phyloP scores from a whole-genome alignment of 2,113 vertebrate species.

The Echinops telfairi region DNA sequence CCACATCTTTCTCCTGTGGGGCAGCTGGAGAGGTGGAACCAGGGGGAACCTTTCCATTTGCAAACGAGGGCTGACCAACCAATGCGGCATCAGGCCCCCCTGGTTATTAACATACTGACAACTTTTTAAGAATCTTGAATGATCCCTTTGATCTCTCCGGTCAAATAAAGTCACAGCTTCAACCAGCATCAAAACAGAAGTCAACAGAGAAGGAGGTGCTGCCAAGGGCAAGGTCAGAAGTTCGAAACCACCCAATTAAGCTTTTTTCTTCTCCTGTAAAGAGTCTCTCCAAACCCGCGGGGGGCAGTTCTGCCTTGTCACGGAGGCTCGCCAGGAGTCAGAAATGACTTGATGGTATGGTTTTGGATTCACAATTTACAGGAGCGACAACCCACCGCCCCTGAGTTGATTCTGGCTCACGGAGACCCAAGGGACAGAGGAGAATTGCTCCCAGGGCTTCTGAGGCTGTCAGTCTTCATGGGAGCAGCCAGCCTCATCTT shows the following conservation, averaged over 20 bases:
- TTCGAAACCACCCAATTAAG: not conserved
- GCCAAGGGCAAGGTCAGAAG: not conserved
- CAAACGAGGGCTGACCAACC: not conserved
- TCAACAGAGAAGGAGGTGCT: not conserved
- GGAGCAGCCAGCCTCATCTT: too few species aligned
- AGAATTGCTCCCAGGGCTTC: too few species aligned
- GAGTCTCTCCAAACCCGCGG: not conserved
- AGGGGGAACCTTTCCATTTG: not conserved
- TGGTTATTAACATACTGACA: not conserved
- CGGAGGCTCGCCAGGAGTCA: too few species aligned
- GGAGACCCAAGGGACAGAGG: too few species aligned
- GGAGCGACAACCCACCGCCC: too few species aligned
- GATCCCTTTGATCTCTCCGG: not conserved
- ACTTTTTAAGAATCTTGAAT: too few species aligned
- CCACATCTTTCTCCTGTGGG: not conserved
- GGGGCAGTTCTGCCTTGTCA: not conserved
- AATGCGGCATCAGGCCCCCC: not conserved
- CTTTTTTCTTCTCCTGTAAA: not conserved
- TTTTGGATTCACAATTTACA: too few species aligned
- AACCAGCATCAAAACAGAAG: conserved; percentile 47
- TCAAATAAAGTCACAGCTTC: conserved; percentile 64
- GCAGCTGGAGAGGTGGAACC: not conserved
- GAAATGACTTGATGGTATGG: too few species aligned
- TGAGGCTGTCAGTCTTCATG: too few species aligned
- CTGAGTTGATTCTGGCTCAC: too few species aligned